Conservation (phyloP, 2,797 vertebrate genomes). For the Cyclura pinguis region DNA sequence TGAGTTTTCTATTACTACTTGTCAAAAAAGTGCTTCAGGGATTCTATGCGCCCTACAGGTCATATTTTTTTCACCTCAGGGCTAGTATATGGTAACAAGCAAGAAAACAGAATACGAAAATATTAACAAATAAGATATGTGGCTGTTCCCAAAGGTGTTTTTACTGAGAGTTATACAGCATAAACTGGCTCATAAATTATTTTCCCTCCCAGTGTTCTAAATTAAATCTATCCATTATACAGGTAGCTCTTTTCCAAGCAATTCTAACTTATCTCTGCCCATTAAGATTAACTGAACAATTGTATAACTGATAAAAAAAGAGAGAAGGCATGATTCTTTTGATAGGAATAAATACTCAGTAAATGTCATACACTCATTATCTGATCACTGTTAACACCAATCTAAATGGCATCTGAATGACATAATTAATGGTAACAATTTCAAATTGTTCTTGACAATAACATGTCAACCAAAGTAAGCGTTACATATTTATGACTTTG, state of each 20-base stretch:
- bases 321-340: slow-evolving; percentile 27
- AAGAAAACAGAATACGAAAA: neutral
- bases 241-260: neutral
- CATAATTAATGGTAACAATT: slow-evolving; percentile 56
- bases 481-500: slow-evolving; percentile 49
- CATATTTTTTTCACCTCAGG: neutral
- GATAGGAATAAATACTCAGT: slow-evolving; percentile 34
- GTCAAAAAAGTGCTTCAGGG: neutral
- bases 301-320: slow-evolving; percentile 31
- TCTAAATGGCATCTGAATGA: slow-evolving; percentile 43
- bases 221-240: slow-evolving; percentile 32
- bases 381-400: slow-evolving; percentile 23
- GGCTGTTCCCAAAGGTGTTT: neutral
- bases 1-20: neutral
- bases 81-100: neutral
- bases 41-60: neutral
- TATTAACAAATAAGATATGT: neutral
- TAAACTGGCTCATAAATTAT: slow-evolving; percentile 46
- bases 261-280: slow-evolving; percentile 14
- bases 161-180: fast-evolving
- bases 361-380: slow-evolving; percentile 30
- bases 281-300: slow-evolving; percentile 43
- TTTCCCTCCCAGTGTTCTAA: slow-evolving; percentile 36
- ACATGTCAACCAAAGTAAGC: slow-evolving; percentile 32
- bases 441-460: slow-evolving; percentile 38